Evolutionary conservation across 2,888 invertebrate genomes (phyloP).

Genomic region (Tethea ocularis): DNA sequence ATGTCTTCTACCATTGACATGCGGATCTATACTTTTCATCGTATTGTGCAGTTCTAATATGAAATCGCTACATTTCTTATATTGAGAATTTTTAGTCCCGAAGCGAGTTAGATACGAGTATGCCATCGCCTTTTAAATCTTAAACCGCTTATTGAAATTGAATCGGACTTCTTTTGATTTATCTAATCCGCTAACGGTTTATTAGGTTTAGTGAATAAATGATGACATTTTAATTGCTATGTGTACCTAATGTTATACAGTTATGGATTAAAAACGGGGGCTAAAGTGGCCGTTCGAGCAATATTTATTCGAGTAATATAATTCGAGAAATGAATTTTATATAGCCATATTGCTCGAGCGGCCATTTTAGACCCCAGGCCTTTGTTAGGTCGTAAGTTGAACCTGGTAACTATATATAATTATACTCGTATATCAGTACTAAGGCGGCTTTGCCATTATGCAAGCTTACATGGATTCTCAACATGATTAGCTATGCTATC

Average conservation of each 20-base stretch:
- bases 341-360: too few species aligned
- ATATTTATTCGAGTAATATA: too few species aligned
- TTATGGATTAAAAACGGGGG: background rate
- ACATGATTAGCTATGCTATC: slow-evolving; percentile 8
- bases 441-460: background rate
- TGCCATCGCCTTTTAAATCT: background rate
- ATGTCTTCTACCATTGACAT: too few species aligned
- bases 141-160: slow-evolving; percentile 26
- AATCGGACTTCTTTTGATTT: slow-evolving; percentile 25
- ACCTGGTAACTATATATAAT: too few species aligned
- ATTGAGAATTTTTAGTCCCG: background rate
- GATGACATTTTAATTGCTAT: background rate
- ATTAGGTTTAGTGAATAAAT: slow-evolving; percentile 9
- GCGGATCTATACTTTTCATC: background rate
- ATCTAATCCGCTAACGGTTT: slow-evolving; percentile 15
- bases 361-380: too few species aligned
- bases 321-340: too few species aligned
- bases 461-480: slow-evolving; percentile 11
- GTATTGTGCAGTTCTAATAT: background rate
- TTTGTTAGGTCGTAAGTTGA: too few species aligned
- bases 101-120: background rate
- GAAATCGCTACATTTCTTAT: background rate
- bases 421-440: too few species aligned
- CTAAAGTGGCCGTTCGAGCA: too few species aligned
- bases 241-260: background rate